Evolutionary conservation across 1,140 invertebrate species (phyloP).

Genomic region (Penaeus japonicus): DNA sequence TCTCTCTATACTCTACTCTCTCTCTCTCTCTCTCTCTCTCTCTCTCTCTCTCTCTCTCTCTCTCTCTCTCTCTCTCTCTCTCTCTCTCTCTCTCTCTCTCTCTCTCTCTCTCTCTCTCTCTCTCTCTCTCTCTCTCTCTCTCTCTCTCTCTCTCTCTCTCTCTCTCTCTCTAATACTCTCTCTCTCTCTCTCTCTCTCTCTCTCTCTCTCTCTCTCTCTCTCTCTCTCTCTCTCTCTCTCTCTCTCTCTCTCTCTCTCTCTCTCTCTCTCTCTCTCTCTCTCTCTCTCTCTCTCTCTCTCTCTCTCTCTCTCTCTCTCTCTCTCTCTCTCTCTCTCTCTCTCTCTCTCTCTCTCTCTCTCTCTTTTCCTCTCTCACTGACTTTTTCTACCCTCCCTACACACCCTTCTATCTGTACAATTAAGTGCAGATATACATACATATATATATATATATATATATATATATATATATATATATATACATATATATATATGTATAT

Average conservation of each 20-base stretch:
- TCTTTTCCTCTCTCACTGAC: too few relatives aligned
- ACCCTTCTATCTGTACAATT: too few relatives aligned
- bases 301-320: not conserved
- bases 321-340: not conserved
- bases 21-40: not conserved
- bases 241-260: slow-evolving; percentile 17
- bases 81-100: too few relatives aligned
- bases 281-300: not conserved
- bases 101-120: not conserved
- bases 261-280: slow-evolving; percentile 5
- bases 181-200: not conserved
- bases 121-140: not conserved
- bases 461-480: too few relatives aligned
- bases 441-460: too few relatives aligned
- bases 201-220: not conserved
- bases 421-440: too few relatives aligned
- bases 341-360: too few relatives aligned
- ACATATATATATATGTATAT: too few relatives aligned
- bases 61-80: not conserved
- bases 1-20: not conserved
- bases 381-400: too few relatives aligned
- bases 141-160: not conserved
- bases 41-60: not conserved
- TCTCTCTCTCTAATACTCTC: not conserved
- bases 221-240: not conserved